A percentile compares a stretch with the other conserved stretches of the same genome.
These are phyloP conservation scores for Kryphioiulus occultus DNA, from an alignment of 2,888 invertebrate genomes.

Conservation along the genomic window DNA sequence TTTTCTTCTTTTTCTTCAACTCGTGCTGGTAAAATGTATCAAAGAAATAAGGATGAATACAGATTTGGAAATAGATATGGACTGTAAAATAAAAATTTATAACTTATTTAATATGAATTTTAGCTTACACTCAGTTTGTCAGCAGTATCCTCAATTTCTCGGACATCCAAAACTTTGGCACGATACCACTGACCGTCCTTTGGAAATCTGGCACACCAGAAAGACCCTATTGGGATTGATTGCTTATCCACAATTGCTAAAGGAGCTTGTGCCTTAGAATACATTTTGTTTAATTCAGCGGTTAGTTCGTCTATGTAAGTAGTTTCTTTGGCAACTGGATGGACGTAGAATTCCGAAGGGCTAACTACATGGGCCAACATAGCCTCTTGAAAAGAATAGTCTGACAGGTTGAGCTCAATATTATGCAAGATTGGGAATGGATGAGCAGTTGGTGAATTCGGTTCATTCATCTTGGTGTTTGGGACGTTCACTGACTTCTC, in stretches of 20 bases:
- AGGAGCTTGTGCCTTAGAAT: not conserved
- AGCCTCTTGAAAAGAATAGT: not conserved
- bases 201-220: conserved; percentile 39
- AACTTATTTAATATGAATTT: not conserved
- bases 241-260: not conserved
- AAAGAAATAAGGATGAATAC: too few species aligned
- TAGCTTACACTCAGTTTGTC: not conserved
- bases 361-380: not conserved
- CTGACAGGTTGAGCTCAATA: not conserved
- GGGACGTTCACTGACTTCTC: not conserved
- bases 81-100: not conserved
- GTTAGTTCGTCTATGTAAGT: not conserved
- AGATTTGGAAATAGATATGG: not conserved
- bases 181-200: conserved; percentile 59
- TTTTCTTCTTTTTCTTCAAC: conserved; percentile 22
- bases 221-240: conserved; percentile 41
- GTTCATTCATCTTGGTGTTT: not conserved
- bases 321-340: not conserved
- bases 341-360: conserved; percentile 43
- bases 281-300: not conserved
- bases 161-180: conserved; percentile 55
- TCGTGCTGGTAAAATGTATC: not conserved
- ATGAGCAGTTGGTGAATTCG: not conserved
- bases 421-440: not conserved
- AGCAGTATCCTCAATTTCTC: not conserved